Evolutionary conservation across 2,113 vertebrate species (phyloP), one percentile per base, ranked within the genome.

Genomic region (Sceloporus undulatus): DNA sequence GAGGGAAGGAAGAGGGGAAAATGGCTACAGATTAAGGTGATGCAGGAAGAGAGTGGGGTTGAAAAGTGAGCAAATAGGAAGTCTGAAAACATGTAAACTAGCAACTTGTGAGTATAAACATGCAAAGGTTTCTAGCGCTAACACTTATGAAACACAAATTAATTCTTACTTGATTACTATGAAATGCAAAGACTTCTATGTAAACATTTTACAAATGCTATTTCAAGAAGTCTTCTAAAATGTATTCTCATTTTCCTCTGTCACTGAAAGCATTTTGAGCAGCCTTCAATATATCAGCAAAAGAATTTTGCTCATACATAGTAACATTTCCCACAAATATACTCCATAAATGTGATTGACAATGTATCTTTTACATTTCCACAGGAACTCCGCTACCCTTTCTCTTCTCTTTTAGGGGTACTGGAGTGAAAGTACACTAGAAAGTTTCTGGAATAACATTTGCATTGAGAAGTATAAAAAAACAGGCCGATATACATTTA

Each of bases 321-420:
- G 56, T 65, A 70, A 80, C 54, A 81, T 81, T 81, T 81, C n/a
- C 8, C 34, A 81, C n/a, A 81, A 48, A 25, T 81, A 65, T 81
- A n/a, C 65, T 40, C 56, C 4, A 38, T 38, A 59, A n/a, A 81
- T 40, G 59, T 81, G 56, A 81, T 62, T 59, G 34, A 38, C 62
- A 38, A 40, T 71, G 3, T 29, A 29, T 71, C 0, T 9, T 59
- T 80, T 80, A 34, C 79, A 81, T 65, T 81, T 59, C 79, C 21
- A 23, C 59, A 59, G 56, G n/a, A 65, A 65, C 56, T 81, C 79
- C 6, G 4, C 34, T 34, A 62, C 34, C 29, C 19, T 34, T 38
- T 38, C 9, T 8, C 56, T 34, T 21, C n/a, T 19, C 59, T 19
- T 81, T 81, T 65, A 65, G 19, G 38, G 56, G 40, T 27, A 65